These are phyloP conservation scores for Himantopus leucocephalus DNA, from an alignment of 2,113 vertebrate species.

Conservation along the genomic window DNA sequence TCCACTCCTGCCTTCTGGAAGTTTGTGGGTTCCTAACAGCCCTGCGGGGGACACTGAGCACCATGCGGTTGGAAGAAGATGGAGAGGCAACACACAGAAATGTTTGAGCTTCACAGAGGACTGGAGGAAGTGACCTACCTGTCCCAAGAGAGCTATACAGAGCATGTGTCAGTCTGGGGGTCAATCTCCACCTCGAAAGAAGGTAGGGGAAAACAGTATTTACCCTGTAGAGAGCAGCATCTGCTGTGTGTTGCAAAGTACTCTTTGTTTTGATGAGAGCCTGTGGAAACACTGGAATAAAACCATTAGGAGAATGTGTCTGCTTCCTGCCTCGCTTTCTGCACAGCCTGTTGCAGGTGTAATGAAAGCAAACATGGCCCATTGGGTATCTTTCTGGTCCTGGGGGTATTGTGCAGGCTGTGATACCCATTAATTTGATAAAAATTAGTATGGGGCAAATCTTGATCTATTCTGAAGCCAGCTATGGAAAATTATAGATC, in stretches of 20 bases:
- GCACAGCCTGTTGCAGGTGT: not conserved
- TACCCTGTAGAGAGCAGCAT: not conserved
- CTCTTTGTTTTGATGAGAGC: not conserved
- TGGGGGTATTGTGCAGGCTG: not conserved
- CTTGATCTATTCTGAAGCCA: not conserved
- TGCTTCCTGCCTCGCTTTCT: not conserved
- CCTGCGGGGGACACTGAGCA: not conserved
- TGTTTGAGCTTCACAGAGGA: not conserved
- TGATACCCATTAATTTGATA: not conserved
- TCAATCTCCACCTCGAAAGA: not conserved
- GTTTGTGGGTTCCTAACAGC: not conserved
- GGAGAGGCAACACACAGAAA: not conserved
- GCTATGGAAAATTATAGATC: not conserved
- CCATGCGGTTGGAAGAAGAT: fast-evolving
- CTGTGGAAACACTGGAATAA: not conserved
- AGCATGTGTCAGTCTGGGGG: not conserved
- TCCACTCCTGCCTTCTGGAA: not conserved
- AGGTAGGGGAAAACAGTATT: not conserved
- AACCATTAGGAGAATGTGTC: not conserved
- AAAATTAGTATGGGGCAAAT: not conserved
- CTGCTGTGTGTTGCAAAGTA: not conserved
- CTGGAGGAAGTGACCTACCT: not conserved
- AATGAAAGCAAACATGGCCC: not conserved
- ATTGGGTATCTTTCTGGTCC: not conserved
- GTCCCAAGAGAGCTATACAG: not conserved